Conservation (phyloP, 1,140 invertebrate species). For the Plectus sambesii region DNA sequence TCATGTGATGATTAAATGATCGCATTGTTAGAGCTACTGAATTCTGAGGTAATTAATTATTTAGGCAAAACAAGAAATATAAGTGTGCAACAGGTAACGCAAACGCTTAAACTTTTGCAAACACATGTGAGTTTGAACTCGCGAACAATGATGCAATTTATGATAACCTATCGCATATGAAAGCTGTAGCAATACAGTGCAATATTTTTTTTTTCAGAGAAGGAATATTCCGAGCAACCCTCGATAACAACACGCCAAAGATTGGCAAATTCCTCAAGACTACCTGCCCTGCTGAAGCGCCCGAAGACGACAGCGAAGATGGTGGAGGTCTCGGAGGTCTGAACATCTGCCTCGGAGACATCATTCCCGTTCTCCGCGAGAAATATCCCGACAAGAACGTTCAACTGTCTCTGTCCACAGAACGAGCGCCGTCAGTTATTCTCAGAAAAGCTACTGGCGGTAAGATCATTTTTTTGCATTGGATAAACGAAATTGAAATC, state of each 20-base stretch:
- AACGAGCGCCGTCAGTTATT: conserved; percentile 36
- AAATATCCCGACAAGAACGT: conserved; percentile 42
- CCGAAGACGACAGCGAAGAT: conserved; percentile 30
- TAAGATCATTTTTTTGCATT: not conserved
- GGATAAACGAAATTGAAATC: not conserved
- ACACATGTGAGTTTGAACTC: too few species aligned
- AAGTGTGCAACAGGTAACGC: too few species aligned
- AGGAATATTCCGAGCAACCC: conserved; percentile 36
- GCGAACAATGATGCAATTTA: too few species aligned
- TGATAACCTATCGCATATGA: too few species aligned
- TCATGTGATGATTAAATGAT: too few species aligned
- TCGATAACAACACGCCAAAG: conserved; percentile 43
- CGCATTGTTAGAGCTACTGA: too few species aligned
- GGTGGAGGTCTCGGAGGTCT: conserved; percentile 28
- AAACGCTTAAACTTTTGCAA: too few species aligned
- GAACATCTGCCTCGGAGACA: conserved; percentile 45
- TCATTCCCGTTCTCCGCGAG: conserved; percentile 41
- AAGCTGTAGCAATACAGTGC: too few species aligned
- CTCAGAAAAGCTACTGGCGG: conserved; percentile 33
- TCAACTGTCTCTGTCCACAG: conserved; percentile 31
- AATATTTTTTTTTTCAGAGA: conserved; percentile 29
- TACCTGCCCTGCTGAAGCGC: conserved; percentile 38
- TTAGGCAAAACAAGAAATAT: too few species aligned
- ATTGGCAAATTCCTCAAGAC: conserved; percentile 42
- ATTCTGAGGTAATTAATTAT: too few species aligned